Conservation (phyloP, 2,888 invertebrate species). For the Scaeva pyrastri region DNA sequence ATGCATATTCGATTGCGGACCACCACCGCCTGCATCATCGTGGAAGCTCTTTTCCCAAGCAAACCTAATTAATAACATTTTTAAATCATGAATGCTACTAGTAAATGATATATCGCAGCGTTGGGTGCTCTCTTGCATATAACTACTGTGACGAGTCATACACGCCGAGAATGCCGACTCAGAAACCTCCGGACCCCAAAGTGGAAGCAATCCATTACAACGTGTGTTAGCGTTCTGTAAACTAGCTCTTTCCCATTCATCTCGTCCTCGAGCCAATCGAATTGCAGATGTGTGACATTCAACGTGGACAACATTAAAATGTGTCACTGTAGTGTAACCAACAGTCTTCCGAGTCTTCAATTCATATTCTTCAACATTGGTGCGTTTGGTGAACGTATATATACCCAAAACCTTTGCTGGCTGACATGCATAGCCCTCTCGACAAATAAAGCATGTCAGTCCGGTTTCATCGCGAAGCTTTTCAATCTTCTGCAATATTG, state of each 20-base stretch:
- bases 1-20: constrained; percentile 98
- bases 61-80: constrained; percentile 94
- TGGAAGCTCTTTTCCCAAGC: constrained; percentile 98
- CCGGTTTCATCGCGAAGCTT: constrained; percentile 98
- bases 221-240: constrained; percentile 99
- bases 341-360: constrained; percentile 94
- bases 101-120: constrained; percentile 83
- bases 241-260: constrained; percentile 99
- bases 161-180: constrained; percentile 97
- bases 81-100: constrained; percentile 93
- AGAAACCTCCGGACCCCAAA: constrained; percentile 98
- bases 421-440: constrained; percentile 98
- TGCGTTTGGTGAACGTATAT: constrained; percentile 98
- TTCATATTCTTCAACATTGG: constrained; percentile 96
- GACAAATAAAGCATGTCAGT: constrained; percentile 97
- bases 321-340: constrained; percentile 96
- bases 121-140: constrained; percentile 86
- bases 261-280: constrained; percentile 89
- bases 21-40: constrained; percentile 98
- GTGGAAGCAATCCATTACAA: constrained; percentile 97
- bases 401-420: constrained; percentile 97
- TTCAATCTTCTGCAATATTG: constrained; percentile 96
- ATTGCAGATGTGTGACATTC: constrained; percentile 99
- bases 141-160: constrained; percentile 95
- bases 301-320: constrained; percentile 99